Percentiles rank a stretch among this genome's conserved stretches.
Conservation (phyloP, 1,140 invertebrate species). For the Eupristina koningsbergeri region DNA sequence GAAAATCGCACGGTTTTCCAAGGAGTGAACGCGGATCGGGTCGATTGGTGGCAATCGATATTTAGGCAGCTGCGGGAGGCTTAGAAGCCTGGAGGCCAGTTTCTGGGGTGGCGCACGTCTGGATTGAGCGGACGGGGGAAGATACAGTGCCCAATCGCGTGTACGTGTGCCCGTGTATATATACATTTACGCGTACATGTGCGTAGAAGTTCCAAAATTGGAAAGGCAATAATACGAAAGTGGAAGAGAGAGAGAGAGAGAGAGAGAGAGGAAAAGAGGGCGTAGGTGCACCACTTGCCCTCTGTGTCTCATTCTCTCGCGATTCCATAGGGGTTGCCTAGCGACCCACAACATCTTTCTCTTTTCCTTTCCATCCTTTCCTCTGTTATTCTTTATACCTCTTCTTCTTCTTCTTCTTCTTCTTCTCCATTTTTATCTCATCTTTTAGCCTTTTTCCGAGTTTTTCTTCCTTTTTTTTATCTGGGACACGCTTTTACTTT, state of each 20-base stretch:
- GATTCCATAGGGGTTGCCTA: conserved; percentile 67
- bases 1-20: background rate
- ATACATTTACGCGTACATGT: background rate
- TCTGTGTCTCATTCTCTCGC: conserved; percentile 45
- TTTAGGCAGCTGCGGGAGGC: conserved; percentile 16
- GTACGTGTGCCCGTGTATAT: background rate
- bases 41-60: conserved; percentile 41
- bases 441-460: background rate
- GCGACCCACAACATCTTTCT: conserved; percentile 59
- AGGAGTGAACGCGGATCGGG: background rate
- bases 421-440: background rate
- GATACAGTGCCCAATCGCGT: background rate
- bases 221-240: conserved; percentile 67
- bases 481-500: too few species aligned
- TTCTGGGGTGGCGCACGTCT: conserved; percentile 29
- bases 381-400: conserved; percentile 49
- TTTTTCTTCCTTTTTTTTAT: conserved; percentile 1
- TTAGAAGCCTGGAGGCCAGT: conserved; percentile 42
- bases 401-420: conserved; percentile 29
- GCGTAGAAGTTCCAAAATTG: conserved; percentile 66
- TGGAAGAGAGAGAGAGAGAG: background rate
- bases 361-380: conserved; percentile 34
- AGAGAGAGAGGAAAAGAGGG: background rate
- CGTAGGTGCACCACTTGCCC: conserved; percentile 46
- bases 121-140: background rate